Percentiles rank a stretch among this genome's conserved stretches.
These are phyloP conservation scores for Pteromalus puparum DNA, from an alignment of 1,140 invertebrate species.

Conservation along the genomic window DNA sequence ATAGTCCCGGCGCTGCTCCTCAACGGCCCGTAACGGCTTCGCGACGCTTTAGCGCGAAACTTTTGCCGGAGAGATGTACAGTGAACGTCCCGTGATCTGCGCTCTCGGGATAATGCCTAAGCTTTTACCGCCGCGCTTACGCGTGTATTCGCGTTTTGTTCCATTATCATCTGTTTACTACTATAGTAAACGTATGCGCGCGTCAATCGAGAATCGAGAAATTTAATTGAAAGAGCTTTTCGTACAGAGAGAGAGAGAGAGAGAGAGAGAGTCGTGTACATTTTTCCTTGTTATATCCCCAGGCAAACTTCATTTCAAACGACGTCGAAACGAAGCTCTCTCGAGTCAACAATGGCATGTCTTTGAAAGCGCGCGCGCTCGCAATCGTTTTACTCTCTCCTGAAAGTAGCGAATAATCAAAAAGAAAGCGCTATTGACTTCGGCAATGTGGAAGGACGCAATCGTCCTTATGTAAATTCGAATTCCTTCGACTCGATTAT, in stretches of 20 bases:
- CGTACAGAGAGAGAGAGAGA: not conserved
- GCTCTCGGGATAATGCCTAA: no score
- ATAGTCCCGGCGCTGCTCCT: not conserved
- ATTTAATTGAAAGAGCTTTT: no score
- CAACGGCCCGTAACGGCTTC: conserved; percentile 11
- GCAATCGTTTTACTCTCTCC: not conserved
- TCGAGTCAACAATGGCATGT: conserved; percentile 19
- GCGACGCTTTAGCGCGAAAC: conserved; percentile 16
- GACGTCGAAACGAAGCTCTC: conserved; percentile 31
- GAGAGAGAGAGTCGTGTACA: not conserved
- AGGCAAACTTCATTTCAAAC: conserved; percentile 15
- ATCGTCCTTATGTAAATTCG: conserved; percentile 40
- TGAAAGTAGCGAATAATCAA: conserved; percentile 15
- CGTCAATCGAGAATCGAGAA: no score
- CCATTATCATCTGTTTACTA: no score
- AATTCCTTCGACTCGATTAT: conserved; percentile 33
- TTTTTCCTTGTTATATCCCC: not conserved
- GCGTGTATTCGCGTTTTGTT: no score
- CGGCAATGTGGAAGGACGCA: not conserved
- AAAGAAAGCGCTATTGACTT: conserved; percentile 28
- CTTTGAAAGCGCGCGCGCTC: conserved; percentile 18
- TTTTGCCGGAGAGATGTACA: conserved; percentile 2
- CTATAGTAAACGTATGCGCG: no score
- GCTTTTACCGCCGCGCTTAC: no score
- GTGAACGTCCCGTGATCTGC: no score